Evolutionary conservation across 1,140 invertebrate species (phyloP).

Genomic region (Papilio glaucus): DNA sequence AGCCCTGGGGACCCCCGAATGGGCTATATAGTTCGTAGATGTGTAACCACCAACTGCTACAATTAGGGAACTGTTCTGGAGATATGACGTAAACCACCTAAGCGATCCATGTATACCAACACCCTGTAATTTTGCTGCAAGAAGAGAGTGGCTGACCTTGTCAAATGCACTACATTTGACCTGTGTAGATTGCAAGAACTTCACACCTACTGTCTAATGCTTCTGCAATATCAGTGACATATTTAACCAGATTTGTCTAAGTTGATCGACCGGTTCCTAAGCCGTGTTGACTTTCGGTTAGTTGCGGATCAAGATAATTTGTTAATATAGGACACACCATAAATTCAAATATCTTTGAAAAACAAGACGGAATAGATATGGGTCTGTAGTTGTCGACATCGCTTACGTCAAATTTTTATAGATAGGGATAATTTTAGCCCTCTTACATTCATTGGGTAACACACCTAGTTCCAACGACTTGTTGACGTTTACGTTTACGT

Average conservation of each 20-base stretch:
- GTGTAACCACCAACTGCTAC: not conserved
- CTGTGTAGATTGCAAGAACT: not conserved
- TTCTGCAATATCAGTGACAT: not conserved
- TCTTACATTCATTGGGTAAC: constrained; percentile 41
- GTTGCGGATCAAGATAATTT: not conserved
- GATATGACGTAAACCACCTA: not conserved
- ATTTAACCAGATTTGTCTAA: not conserved
- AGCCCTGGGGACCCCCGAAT: constrained; percentile 22
- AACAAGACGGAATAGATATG: not conserved
- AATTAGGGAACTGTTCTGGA: not conserved
- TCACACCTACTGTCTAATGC: not conserved
- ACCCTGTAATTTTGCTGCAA: not conserved
- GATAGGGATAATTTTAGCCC: constrained; percentile 33
- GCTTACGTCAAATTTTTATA: constrained; percentile 38
- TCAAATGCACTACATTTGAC: not conserved
- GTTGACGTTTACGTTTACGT: constrained; percentile 39
- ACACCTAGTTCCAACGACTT: constrained; percentile 30
- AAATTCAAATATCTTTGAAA: not conserved
- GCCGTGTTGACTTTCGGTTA: not conserved
- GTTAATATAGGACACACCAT: not conserved
- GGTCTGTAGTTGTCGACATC: constrained; percentile 38
- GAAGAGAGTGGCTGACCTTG: not conserved
- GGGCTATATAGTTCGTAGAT: not conserved
- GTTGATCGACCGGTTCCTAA: not conserved
- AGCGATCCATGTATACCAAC: not conserved